Base-by-base conservation (phyloP, 23 tunicate species). In the Halocynthia roretzi region DNA sequence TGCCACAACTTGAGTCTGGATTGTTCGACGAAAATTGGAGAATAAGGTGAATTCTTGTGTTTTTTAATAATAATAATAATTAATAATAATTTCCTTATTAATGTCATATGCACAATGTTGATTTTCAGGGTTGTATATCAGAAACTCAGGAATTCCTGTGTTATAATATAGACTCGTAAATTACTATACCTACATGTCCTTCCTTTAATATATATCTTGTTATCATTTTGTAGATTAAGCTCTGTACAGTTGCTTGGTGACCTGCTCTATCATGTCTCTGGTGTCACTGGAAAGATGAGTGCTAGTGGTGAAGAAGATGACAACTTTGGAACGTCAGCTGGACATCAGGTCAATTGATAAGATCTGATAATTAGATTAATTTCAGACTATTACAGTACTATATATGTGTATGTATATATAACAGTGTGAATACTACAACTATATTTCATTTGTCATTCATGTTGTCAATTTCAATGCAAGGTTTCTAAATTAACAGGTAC, bases 21-120 rank as follows among this genome's bases (percentile, higher is more conserved):
- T 57, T 94, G 76, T 84, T 94, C 50, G 99, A 88, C 62, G 99
- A 94, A 12, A 94, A 88, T 74, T 94, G 99, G 99, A 75, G 99
- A 67, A 94, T 94, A 71, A 86, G 98, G 96, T 89, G 9, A 52
- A 53, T 19, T 50, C 14, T 57, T n/a, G n/a, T n/a, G n/a, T n/a
- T n/a, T n/a, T n/a, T n/a, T n/a, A n/a, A n/a, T n/a, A n/a, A 12
- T 12, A 12, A 58, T 58, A 58, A 58, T 12, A 58, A 58, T 58
- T 58, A 12, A 58, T 15, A 12, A 12, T 58, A 58, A 12, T 12
- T 12, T 12, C 15, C 15, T 58, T 58, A 12, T 58, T 58, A 15
- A 58, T 12, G 15, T 12, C n/a, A n/a, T n/a, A n/a, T n/a, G n/a
- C n/a, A n/a, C n/a, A 68, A 14, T 68, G 19, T 17, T 68, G n/a